These are phyloP conservation scores for Tenthredo distinguenda DNA, from an alignment of 2,888 invertebrate species.

Conservation along the genomic window DNA sequence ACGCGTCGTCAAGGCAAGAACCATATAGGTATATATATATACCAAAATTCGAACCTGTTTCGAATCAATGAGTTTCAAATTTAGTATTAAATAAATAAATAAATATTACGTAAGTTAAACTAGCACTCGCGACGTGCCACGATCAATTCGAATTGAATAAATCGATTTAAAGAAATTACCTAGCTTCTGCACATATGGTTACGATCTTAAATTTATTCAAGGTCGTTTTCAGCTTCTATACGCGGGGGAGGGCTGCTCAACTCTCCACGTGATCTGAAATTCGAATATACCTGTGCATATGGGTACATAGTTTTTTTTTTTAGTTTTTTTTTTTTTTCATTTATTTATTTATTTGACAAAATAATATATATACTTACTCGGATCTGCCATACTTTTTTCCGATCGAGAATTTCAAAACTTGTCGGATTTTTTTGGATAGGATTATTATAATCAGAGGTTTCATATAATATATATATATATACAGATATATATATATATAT, in stretches of 20 bases:
- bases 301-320: neutral
- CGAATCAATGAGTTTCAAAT: neutral
- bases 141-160: neutral
- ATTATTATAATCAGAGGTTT: no score
- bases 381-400: neutral
- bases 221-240: slow-evolving; percentile 33
- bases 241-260: neutral
- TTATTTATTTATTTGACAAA: neutral
- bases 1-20: neutral
- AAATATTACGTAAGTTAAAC: neutral
- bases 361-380: neutral
- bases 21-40: neutral
- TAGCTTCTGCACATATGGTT: neutral
- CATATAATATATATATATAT: no score
- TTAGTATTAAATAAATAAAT: neutral
- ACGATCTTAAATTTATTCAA: slow-evolving; percentile 35
- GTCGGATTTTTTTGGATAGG: no score
- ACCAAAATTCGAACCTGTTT: neutral
- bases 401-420: no score
- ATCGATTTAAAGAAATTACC: slow-evolving; percentile 23
- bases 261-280: slow-evolving; percentile 20
- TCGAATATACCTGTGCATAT: neutral
- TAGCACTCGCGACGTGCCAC: neutral
- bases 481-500: no score
- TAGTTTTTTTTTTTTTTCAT: neutral